phyloP scores from a whole-genome alignment of 2,888 invertebrate genomes.

The Cryptocephalus moraei region DNA sequence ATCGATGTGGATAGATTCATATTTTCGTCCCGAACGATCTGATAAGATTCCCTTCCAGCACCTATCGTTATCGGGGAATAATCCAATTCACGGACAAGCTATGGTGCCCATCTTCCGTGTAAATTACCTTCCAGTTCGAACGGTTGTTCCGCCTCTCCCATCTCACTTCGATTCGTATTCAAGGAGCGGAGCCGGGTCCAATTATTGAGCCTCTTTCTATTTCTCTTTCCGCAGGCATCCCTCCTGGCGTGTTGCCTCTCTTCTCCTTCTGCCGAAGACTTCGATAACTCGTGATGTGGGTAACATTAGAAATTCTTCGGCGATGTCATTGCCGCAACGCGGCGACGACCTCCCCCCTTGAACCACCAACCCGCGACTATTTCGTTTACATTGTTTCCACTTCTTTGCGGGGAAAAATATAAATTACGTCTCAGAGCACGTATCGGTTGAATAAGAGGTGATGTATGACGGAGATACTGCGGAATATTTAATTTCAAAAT shows the following conservation, averaged over 20 bases:
- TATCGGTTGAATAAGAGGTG: background rate
- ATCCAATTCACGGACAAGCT: no score
- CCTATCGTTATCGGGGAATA: no score
- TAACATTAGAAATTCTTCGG: slow-evolving; percentile 16
- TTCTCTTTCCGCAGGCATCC: background rate
- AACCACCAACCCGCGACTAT: no score
- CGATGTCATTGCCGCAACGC: slow-evolving; percentile 5
- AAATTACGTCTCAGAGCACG: slow-evolving; percentile 12
- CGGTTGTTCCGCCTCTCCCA: no score
- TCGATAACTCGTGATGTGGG: slow-evolving; percentile 22
- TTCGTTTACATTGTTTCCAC: slow-evolving; percentile 1
- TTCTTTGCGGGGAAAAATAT: slow-evolving; percentile 12
- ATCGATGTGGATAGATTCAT: no score
- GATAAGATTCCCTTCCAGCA: no score
- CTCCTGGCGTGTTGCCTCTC: background rate
- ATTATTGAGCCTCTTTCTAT: background rate
- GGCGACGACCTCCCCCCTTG: background rate
- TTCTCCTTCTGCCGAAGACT: slow-evolving; percentile 10
- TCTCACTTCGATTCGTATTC: slow-evolving; percentile 1
- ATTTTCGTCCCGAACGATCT: no score
- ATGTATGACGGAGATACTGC: no score
- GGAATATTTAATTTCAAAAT: no score
- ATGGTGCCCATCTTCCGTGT: no score
- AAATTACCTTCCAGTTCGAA: no score
- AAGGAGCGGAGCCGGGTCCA: slow-evolving; percentile 2